These are phyloP conservation scores for Oenanthe oenanthe DNA, from an alignment of 2,113 vertebrate genomes.

Conservation along the genomic window DNA sequence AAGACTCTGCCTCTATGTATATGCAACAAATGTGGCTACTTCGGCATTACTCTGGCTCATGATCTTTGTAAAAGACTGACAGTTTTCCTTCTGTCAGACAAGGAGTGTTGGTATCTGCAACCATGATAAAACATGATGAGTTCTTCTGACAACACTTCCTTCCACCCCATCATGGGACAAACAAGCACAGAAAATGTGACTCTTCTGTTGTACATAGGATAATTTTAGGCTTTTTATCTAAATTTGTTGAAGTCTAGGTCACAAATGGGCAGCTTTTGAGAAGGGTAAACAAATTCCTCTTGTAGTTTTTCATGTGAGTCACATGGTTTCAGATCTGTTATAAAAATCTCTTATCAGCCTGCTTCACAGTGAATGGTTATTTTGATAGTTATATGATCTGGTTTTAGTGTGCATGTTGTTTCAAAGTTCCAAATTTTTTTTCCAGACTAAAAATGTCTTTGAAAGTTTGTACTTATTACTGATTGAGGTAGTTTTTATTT, in stretches of 20 bases:
- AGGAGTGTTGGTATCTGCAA: neutral
- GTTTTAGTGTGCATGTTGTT: neutral
- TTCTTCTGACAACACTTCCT: neutral
- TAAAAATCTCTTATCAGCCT: neutral
- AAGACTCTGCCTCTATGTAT: neutral
- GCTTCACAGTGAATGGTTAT: neutral
- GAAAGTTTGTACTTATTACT: neutral
- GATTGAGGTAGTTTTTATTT: neutral
- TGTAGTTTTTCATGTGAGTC: neutral
- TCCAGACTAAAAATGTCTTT: neutral
- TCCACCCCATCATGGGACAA: neutral
- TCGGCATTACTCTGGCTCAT: neutral
- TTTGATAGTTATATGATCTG: neutral
- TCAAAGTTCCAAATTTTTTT: neutral
- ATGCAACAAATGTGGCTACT: neutral
- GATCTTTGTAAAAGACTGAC: neutral
- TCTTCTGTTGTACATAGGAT: neutral
- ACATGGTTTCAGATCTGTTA: neutral
- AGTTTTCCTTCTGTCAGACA: neutral
- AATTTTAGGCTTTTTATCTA: neutral
- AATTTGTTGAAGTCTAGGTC: neutral
- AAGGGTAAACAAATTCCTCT: neutral
- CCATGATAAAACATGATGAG: neutral
- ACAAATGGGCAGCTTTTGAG: neutral
- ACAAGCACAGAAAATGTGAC: neutral